Base-by-base conservation (phyloP, 2,113 vertebrate species). In the Variabilichromis moorii region DNA sequence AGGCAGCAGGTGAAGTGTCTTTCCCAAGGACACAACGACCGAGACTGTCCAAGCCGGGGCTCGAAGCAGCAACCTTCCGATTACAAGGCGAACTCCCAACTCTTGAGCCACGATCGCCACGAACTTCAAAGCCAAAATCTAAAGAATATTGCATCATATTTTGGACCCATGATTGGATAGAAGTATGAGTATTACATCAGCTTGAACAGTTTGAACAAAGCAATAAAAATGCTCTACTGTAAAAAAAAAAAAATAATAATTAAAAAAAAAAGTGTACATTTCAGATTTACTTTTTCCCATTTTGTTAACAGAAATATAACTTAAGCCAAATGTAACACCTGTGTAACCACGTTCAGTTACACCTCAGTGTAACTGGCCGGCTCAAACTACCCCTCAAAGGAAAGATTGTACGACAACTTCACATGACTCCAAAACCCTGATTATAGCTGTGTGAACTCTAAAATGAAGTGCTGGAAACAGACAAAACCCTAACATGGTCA, bases 51-150 rank as follows among this genome's bases (percentile, higher is more conserved):
- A 14, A 45, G 42, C 42, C 6, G 1, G 12, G 42, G 42, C 42
- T 45, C 1, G 2, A 45, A 45, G 12, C 12, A 0, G 12, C 42
- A 45, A 45, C 42, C 42, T 14, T 45, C 42, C 0, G 6, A 14
- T 45, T 45, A 45, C 42, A 45, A 45, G 42, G 1, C 6, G 2
- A 45, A 0, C 6, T 4, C 13, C 42, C 13, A 14, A 14, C 42
- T 45, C 13, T 14, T 45, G 13, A 45, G 13, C 13, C 42, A 45
- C 42, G 1, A 45, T 45, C 13, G 0, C 12, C 5, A 42, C 3
- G 2, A 42, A 42, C 17, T 16, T 26, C 37, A 73, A 45, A 73
- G 5, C 21, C 24, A 45, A 73, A 45, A 26, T 28, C 40, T 7
- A 26, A 26, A 45, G 21, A 16, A 9, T 16, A 24, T 42, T 13